Evolutionary conservation across 2,113 vertebrate genomes (phyloP).

Genomic region (Etia nguti): DNA sequence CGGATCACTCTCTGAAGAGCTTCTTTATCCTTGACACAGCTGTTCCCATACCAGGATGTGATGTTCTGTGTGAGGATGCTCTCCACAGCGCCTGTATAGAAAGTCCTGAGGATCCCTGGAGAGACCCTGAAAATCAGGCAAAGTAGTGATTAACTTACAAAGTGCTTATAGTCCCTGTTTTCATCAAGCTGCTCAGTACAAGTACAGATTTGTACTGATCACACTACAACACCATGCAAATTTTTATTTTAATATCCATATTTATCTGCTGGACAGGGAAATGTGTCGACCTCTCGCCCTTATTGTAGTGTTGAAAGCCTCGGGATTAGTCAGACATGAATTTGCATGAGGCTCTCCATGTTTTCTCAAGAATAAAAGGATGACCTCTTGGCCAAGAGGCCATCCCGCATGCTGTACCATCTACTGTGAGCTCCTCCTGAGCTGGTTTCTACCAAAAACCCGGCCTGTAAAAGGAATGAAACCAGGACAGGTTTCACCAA

Average conservation of each 20-base stretch:
- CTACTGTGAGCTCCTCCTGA: not conserved
- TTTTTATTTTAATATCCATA: not conserved
- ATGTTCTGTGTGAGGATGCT: too few species aligned
- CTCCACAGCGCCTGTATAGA: too few species aligned
- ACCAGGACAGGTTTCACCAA: not conserved
- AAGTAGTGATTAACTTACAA: not conserved
- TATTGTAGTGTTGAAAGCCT: not conserved
- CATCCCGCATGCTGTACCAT: not conserved
- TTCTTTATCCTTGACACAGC: too few species aligned
- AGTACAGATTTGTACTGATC: not conserved
- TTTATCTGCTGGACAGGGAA: not conserved
- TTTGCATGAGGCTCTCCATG: not conserved
- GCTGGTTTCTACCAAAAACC: not conserved
- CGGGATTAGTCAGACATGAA: not conserved
- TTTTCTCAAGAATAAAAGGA: not conserved
- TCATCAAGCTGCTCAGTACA: not conserved
- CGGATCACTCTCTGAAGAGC: too few species aligned
- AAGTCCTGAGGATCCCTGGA: too few species aligned
- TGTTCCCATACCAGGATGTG: too few species aligned
- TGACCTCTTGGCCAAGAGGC: not conserved
- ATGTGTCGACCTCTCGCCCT: not conserved
- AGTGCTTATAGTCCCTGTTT: not conserved
- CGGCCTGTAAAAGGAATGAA: not conserved
- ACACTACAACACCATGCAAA: not conserved
- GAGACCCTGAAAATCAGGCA: not conserved